Evolutionary conservation across 2,888 invertebrate species (phyloP), one percentile per base, ranked within the genome.

Genomic region (Netelia melanura): DNA sequence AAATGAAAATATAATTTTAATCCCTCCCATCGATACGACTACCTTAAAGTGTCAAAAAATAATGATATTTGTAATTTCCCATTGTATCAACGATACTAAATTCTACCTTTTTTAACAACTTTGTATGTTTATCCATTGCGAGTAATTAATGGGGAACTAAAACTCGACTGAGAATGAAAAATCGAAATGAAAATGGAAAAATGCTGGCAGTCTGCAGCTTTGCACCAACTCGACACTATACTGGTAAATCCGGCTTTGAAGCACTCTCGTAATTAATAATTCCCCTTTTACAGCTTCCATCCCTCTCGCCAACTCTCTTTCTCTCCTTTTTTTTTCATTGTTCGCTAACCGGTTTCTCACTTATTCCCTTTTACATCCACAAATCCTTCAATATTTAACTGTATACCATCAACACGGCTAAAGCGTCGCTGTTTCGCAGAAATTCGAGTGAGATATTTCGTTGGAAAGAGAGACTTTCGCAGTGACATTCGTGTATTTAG

Each of bases 221-320:
- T 6, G 38, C 3, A 38, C 6, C 38, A 38, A 6, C 38, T 6
- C 1, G 38, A 38, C 38, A 38, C 38, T 38, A 38, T 38, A 5
- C 25, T 0, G 10, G 14, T 30, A 30, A 43, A 62, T 62, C 62
- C 74, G 62, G 72, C 43, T 61, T 44, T 61, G n/a, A 74, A 48
- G 38, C 62, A 48, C 62, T 48, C 74, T 62, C 62, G 74, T 74
- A 74, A 74, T 74, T 74, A 74, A 74, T 74, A 74, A 74, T 74
- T 74, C 74, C 25, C 48, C 58, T 44, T 8, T 44, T 21, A 58
- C 21, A 43, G 11, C 11, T 23, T 44, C 6, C 14, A 21, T 23
- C 14, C 23, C 6, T 38, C 17, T 17, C 3, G 14, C 54, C 52
- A n/a, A 1, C 48, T 67, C 23, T 30, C 58, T 58, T 14, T 0